Evolutionary conservation across 2,797 vertebrate genomes (phyloP).

Genomic region (Allobates femoralis): DNA sequence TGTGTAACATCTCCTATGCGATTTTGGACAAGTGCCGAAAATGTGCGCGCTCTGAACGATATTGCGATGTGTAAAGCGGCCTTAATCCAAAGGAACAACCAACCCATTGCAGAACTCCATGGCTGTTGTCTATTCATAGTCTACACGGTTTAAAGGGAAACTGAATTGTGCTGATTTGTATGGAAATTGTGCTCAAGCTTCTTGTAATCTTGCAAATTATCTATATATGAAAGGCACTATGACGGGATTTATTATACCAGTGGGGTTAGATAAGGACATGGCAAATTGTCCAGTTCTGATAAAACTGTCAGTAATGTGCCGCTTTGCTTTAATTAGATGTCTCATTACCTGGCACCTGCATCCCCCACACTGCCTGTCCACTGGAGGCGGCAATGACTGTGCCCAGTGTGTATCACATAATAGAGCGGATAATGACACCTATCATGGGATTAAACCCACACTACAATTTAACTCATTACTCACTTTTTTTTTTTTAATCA

Average conservation of each 20-base stretch:
- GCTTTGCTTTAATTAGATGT: neutral
- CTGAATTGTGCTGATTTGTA: neutral
- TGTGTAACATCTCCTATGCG: too few relatives aligned
- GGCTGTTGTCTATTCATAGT: too few relatives aligned
- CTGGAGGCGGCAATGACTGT: neutral
- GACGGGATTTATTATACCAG: neutral
- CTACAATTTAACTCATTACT: neutral
- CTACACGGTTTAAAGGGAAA: too few relatives aligned
- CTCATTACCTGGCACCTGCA: neutral
- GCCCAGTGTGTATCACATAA: neutral
- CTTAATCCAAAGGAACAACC: neutral
- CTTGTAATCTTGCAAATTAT: neutral
- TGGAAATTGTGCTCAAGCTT: neutral
- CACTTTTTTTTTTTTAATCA: too few relatives aligned
- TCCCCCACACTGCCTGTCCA: neutral
- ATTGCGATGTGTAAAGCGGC: too few relatives aligned
- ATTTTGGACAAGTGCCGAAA: too few relatives aligned
- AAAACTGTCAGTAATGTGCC: neutral
- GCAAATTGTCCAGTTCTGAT: neutral
- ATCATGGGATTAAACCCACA: neutral
- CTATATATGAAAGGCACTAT: neutral
- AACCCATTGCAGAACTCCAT: neutral
- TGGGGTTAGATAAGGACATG: neutral
- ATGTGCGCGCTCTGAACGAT: too few relatives aligned
- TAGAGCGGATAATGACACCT: neutral